phyloP scores from a whole-genome alignment of 1,140 invertebrate species.

The Centruroides sculpturatus region DNA sequence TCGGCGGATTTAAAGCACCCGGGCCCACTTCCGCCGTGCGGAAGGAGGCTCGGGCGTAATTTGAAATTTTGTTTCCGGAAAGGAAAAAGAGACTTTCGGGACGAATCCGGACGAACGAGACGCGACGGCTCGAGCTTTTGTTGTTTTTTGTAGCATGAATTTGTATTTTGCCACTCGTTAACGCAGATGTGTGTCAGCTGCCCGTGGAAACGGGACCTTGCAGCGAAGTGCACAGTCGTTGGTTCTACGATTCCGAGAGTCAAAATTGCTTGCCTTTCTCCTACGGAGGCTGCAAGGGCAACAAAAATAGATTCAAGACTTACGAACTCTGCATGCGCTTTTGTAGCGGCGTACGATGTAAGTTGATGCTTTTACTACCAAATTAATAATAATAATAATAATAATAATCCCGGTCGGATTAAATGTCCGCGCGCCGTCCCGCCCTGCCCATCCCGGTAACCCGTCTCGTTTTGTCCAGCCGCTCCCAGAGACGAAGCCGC shows the following conservation, averaged over 20 bases:
- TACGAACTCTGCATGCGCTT: slow-evolving; percentile 57
- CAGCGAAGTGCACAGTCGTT: slow-evolving; percentile 32
- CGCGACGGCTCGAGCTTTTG: background rate
- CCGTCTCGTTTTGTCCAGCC: background rate
- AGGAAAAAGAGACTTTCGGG: too few species aligned
- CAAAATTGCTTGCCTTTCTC: slow-evolving; percentile 67
- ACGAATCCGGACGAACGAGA: too few species aligned
- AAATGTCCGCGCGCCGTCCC: too few species aligned
- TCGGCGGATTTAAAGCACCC: too few species aligned
- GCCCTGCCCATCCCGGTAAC: background rate
- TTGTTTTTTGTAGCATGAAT: background rate
- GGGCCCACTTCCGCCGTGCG: too few species aligned
- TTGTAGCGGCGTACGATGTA: slow-evolving; percentile 34
- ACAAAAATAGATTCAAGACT: slow-evolving; percentile 66
- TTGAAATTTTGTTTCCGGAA: too few species aligned
- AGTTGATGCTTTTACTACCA: too few species aligned
- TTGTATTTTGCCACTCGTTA: background rate
- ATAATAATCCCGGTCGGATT: background rate
- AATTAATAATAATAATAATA: background rate
- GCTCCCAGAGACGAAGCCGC: background rate
- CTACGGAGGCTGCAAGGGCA: slow-evolving; percentile 71
- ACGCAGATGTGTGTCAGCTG: slow-evolving; percentile 44
- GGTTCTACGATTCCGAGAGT: slow-evolving; percentile 58
- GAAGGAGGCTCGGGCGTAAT: too few species aligned
- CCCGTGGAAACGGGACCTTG: slow-evolving; percentile 56